Evolutionary conservation across 2,888 invertebrate genomes (phyloP).

Genomic region (Syrphus vitripennis): DNA sequence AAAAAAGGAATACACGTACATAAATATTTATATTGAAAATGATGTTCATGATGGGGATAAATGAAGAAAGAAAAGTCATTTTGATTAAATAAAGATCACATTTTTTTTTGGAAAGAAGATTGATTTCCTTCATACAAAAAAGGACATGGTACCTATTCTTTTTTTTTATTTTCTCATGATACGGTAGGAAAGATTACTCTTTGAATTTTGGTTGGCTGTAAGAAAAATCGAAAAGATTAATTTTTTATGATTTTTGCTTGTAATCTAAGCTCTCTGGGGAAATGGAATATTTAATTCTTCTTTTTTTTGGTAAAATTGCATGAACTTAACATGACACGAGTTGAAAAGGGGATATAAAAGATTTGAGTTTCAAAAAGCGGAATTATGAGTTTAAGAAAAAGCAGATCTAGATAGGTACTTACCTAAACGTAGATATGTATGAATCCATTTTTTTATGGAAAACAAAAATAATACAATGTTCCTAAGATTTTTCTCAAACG

Average conservation of each 20-base stretch:
- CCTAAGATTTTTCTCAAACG: too few species aligned
- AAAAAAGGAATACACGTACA: background rate
- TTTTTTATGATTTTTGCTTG: background rate
- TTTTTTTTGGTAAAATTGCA: background rate
- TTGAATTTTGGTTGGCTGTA: background rate
- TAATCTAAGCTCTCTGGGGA: background rate
- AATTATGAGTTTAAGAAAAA: too few species aligned
- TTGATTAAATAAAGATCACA: conserved; percentile 47
- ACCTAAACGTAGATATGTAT: too few species aligned
- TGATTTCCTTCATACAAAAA: conserved; percentile 3
- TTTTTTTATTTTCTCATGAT: background rate
- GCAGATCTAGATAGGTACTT: too few species aligned
- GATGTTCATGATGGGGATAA: background rate
- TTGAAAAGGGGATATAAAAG: too few species aligned
- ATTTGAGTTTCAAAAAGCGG: too few species aligned
- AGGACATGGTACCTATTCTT: background rate
- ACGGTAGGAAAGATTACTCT: background rate
- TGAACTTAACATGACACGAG: background rate
- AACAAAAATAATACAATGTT: too few species aligned
- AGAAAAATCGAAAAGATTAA: background rate
- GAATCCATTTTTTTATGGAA: too few species aligned
- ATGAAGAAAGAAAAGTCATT: conserved; percentile 37
- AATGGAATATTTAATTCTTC: too few species aligned
- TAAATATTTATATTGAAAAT: background rate
- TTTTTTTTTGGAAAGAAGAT: conserved; percentile 14